phyloP scores from a whole-genome alignment of 2,888 invertebrate genomes.

The Busseola fusca region DNA sequence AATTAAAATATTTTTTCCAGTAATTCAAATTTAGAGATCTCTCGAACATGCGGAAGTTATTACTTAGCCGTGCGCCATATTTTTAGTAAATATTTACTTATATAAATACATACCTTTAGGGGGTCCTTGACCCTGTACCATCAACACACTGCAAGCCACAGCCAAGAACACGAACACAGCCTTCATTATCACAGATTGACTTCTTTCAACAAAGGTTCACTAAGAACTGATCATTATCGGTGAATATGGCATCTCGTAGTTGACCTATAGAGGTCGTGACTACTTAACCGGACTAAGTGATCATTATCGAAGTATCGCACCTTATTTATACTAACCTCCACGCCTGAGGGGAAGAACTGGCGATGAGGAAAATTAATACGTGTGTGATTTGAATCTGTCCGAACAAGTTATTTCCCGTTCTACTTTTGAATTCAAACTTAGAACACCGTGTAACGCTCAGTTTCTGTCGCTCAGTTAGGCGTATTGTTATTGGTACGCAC shows the following conservation, averaged over 20 bases:
- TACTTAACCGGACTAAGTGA: too few species aligned
- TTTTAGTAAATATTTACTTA: too few species aligned
- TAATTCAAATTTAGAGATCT: too few species aligned
- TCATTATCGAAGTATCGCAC: too few species aligned
- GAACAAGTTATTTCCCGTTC: constrained; percentile 21
- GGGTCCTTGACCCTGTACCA: constrained; percentile 64
- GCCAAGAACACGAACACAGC: constrained; percentile 51
- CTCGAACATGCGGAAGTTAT: too few species aligned
- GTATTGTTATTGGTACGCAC: neutral
- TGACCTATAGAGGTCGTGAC: too few species aligned
- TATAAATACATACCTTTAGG: constrained; percentile 69
- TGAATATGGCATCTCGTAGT: too few species aligned
- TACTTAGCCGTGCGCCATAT: too few species aligned
- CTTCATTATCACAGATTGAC: constrained; percentile 63
- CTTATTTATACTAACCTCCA: constrained; percentile 35
- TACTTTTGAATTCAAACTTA: neutral
- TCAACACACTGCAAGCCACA: constrained; percentile 47
- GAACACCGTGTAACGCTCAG: neutral
- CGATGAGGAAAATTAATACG: constrained; percentile 32
- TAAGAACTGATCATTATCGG: constrained; percentile 16
- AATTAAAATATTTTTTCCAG: too few species aligned
- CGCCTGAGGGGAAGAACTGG: constrained; percentile 39
- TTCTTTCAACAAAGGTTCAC: constrained; percentile 5
- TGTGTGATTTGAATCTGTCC: neutral
- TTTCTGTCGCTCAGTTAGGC: neutral